Conservation (phyloP, 2,797 vertebrate genomes). For the Schizopygopsis pylzovi region DNA sequence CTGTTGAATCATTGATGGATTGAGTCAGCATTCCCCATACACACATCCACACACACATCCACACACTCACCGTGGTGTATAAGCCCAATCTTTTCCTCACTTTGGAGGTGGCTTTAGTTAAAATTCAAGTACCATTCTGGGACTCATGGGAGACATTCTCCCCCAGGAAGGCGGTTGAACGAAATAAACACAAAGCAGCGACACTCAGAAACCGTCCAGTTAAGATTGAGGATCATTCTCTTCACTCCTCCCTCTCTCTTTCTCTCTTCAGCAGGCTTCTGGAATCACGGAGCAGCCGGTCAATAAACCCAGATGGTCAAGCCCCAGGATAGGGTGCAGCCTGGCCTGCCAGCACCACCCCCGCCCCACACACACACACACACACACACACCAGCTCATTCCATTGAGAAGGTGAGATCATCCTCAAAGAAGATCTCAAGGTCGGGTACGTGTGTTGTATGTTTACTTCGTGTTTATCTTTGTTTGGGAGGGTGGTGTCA, state of each 20-base stretch:
- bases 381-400: slow-evolving; percentile 23
- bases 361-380: slow-evolving; percentile 39
- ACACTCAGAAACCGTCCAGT: slow-evolving; percentile 29
- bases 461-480: slow-evolving; percentile 51
- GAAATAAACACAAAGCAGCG: slow-evolving; percentile 28
- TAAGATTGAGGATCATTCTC: slow-evolving; percentile 25
- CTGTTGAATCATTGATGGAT: slow-evolving; percentile 71
- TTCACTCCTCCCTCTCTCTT: slow-evolving; percentile 31
- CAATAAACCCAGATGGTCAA: slow-evolving; percentile 66
- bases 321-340: slow-evolving; percentile 64
- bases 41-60: slow-evolving; percentile 37
- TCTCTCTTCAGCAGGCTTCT: slow-evolving; percentile 46
- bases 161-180: slow-evolving; percentile 28
- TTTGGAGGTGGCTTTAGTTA: slow-evolving; percentile 53
- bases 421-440: slow-evolving; percentile 59
- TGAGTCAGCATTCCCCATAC: slow-evolving; percentile 60
- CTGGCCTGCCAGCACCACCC: slow-evolving; percentile 62
- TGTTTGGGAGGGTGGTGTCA: slow-evolving; percentile 40
- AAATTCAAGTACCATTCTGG: slow-evolving; percentile 43
- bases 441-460: slow-evolving; percentile 49
- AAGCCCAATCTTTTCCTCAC: slow-evolving; percentile 39
- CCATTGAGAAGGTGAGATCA: slow-evolving; percentile 52
- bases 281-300: slow-evolving; percentile 62
- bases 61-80: slow-evolving; percentile 29
- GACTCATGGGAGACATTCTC: slow-evolving; percentile 41